A percentile compares a stretch with the other conserved stretches of the same genome.
Evolutionary conservation across 2,888 invertebrate species (phyloP).

Genomic region (Zygothrica quintamaculata): DNA sequence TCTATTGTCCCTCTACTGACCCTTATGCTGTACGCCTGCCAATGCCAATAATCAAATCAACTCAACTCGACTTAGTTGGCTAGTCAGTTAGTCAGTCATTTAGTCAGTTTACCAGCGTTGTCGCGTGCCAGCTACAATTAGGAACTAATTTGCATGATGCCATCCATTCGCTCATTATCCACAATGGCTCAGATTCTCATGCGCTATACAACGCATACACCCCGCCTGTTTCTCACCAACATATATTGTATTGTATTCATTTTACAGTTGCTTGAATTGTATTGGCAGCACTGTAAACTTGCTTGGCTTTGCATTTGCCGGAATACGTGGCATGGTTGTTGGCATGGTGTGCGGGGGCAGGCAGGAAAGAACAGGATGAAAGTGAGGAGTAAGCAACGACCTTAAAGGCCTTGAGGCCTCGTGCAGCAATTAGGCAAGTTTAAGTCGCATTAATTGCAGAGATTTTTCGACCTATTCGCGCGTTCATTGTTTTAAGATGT

Average conservation of each 20-base stretch:
- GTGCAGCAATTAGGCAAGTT: constrained; percentile 73
- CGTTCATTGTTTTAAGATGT: constrained; percentile 61
- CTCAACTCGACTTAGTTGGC: constrained; percentile 6
- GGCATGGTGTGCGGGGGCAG: too few relatives aligned
- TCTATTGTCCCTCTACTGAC: too few relatives aligned
- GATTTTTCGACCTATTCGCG: constrained; percentile 56
- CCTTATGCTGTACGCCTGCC: background rate
- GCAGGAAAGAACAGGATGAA: too few relatives aligned
- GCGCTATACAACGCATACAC: background rate
- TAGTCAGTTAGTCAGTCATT: background rate
- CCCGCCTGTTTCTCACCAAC: too few relatives aligned
- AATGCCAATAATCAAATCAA: constrained; percentile 65
- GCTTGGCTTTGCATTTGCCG: too few relatives aligned
- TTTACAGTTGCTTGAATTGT: too few relatives aligned
- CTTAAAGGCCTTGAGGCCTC: constrained; percentile 26
- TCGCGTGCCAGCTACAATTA: constrained; percentile 66
- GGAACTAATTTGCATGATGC: constrained; percentile 69
- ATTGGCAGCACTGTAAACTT: too few relatives aligned
- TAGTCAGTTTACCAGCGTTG: constrained; percentile 1
- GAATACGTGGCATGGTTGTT: too few relatives aligned
- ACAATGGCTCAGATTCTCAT: constrained; percentile 36
- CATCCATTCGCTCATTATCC: constrained; percentile 58
- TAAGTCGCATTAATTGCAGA: constrained; percentile 71
- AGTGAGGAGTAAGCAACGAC: background rate
- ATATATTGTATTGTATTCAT: too few relatives aligned